Percentiles rank a stretch among this genome's conserved stretches.
Evolutionary conservation across 2,888 invertebrate genomes (phyloP).

Genomic region (Junonia oenone): DNA sequence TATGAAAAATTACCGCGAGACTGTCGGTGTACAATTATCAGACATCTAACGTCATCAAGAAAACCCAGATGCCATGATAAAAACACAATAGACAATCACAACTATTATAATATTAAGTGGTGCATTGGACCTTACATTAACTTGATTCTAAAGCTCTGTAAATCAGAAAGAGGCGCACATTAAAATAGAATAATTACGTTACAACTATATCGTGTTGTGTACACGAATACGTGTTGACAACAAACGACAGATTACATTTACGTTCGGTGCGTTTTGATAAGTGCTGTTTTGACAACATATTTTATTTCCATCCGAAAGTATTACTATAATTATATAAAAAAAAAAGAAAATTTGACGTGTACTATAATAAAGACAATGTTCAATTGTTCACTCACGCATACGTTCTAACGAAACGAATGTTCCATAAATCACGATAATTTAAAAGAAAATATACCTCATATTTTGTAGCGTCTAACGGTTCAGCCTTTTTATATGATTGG

Average conservation of each 20-base stretch:
- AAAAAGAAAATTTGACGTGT: neutral
- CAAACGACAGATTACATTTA: neutral
- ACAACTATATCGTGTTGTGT: neutral
- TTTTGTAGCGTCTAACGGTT: slow-evolving; percentile 57
- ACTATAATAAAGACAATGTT: neutral
- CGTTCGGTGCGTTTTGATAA: neutral
- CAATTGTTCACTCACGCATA: neutral
- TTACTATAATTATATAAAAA: no score
- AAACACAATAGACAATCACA: no score
- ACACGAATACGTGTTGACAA: neutral
- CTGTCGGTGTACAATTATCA: no score
- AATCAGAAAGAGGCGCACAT: no score
- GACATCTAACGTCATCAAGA: no score
- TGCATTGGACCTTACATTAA: no score
- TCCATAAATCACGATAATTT: slow-evolving; percentile 14
- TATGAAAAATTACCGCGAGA: no score
- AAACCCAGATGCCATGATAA: no score
- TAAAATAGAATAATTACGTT: neutral
- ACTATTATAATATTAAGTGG: no score
- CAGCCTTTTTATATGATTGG: slow-evolving; percentile 49
- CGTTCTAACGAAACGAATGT: slow-evolving; percentile 4
- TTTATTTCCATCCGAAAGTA: neutral
- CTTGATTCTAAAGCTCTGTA: no score
- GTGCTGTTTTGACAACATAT: neutral
- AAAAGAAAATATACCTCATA: slow-evolving; percentile 62